phyloP scores from a whole-genome alignment of 2,888 invertebrate genomes.

The Epinotia brunnichana region DNA sequence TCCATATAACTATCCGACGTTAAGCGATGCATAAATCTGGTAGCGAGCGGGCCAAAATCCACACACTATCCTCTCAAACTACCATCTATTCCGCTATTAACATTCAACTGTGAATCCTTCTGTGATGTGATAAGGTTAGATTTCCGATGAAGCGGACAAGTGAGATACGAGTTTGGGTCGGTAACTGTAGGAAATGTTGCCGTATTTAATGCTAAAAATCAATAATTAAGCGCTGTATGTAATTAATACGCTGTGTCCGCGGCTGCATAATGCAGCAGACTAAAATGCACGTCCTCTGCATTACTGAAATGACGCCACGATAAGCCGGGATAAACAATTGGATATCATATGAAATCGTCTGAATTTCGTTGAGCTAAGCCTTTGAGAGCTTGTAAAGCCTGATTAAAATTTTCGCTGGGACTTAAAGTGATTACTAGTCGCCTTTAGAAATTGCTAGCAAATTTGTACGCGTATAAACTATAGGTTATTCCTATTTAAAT shows the following conservation, averaged over 20 bases:
- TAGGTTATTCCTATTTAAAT: no score
- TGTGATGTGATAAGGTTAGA: background rate
- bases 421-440: background rate
- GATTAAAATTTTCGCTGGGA: conserved; percentile 1
- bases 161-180: conserved; percentile 1
- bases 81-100: background rate
- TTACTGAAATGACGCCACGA: conserved; percentile 71
- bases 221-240: conserved; percentile 81
- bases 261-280: conserved; percentile 57
- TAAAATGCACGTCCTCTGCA: conserved; percentile 62
- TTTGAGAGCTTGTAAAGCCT: conserved; percentile 14
- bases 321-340: conserved; percentile 48
- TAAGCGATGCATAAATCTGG: conserved; percentile 54
- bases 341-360: conserved; percentile 39
- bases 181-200: conserved; percentile 51
- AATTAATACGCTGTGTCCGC: conserved; percentile 75
- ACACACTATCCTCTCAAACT: background rate
- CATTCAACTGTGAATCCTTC: background rate
- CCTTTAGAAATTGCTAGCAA: background rate
- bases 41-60: conserved; percentile 55
- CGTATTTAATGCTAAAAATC: conserved; percentile 80
- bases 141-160: background rate
- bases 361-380: conserved; percentile 19
- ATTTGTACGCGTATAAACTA: no score
- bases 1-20: conserved; percentile 44